phyloP scores from a whole-genome alignment of 2,113 vertebrate species.

The Calonectris borealis region DNA sequence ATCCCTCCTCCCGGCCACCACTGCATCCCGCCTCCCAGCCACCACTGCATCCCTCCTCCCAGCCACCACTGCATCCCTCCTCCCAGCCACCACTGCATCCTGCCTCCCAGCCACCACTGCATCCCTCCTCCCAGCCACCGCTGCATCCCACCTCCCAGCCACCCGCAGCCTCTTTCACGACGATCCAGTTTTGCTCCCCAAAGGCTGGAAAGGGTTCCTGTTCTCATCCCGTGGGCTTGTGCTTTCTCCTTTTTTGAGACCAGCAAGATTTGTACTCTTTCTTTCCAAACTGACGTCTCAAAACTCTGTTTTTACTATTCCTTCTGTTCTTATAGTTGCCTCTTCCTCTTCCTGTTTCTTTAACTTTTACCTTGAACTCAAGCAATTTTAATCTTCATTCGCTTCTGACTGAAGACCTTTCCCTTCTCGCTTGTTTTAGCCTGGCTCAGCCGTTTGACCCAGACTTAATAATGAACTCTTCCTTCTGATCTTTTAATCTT shows the following conservation, averaged over 20 bases:
- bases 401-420: not conserved
- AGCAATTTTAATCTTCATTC: not conserved
- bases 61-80: too few relatives aligned
- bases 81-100: too few relatives aligned
- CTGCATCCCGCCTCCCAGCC: too few relatives aligned
- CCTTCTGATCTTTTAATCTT: conserved; percentile 15
- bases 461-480: not conserved
- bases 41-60: too few relatives aligned
- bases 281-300: not conserved
- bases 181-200: not conserved
- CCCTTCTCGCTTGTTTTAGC: not conserved
- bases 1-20: too few relatives aligned
- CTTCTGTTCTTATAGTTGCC: not conserved
- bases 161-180: not conserved
- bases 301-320: not conserved
- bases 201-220: not conserved
- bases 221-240: not conserved
- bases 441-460: not conserved
- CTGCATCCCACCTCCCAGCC: too few relatives aligned
- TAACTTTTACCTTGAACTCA: not conserved
- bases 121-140: too few relatives aligned
- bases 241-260: not conserved
- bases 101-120: too few relatives aligned
- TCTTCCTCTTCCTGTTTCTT: not conserved
- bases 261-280: not conserved